phyloP scores from a whole-genome alignment of 2,113 vertebrate genomes.

The Perccottus glenii region DNA sequence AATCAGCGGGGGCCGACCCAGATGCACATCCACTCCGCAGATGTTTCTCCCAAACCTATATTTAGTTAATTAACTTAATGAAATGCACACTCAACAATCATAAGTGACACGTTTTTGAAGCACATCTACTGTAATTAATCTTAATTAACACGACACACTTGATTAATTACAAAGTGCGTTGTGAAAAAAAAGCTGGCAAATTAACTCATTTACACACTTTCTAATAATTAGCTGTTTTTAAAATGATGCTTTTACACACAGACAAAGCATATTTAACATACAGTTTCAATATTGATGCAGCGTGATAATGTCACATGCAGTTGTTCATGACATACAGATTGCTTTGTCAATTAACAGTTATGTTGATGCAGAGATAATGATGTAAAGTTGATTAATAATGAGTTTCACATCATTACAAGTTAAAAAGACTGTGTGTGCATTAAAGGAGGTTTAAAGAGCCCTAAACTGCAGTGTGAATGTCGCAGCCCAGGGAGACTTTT shows the following conservation, averaged over 20 bases:
- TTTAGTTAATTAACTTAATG: constrained; percentile 39
- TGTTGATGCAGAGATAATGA: constrained; percentile 2
- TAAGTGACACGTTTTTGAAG: constrained; percentile 27
- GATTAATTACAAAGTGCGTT: constrained; percentile 35
- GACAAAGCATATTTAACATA: too few species aligned
- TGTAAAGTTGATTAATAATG: not conserved
- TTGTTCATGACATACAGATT: not conserved
- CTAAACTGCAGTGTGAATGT: not conserved
- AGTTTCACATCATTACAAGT: constrained; percentile 1
- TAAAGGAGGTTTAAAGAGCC: constrained; percentile 12
- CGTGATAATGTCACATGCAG: constrained; percentile 3
- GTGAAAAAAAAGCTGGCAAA: constrained; percentile 19
- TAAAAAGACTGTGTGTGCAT: not conserved
- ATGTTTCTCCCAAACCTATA: constrained; percentile 17
- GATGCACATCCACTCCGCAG: constrained; percentile 16
- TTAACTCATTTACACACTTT: constrained; percentile 2
- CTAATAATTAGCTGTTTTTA: not conserved
- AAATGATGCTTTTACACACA: too few species aligned
- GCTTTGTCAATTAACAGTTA: not conserved
- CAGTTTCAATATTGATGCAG: too few species aligned
- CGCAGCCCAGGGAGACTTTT: constrained; percentile 3
- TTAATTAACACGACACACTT: constrained; percentile 31
- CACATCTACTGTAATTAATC: constrained; percentile 27
- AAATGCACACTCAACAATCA: constrained; percentile 32
- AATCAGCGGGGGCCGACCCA: constrained; percentile 15